Evolutionary conservation across 2,113 vertebrate species (phyloP).

Genomic region (Vulpes vulpes): DNA sequence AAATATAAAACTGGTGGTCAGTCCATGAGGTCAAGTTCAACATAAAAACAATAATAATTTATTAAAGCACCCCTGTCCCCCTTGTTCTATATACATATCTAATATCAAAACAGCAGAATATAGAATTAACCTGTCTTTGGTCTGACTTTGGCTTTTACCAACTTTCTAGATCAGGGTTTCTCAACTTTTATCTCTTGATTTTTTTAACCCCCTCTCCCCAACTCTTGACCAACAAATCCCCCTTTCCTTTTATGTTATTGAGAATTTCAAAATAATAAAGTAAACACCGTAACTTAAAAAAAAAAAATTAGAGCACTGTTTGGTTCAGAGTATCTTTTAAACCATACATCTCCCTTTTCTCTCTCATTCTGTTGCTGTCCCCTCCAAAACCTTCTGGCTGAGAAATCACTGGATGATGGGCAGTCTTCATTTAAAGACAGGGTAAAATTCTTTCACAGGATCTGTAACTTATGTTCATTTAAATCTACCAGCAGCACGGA

Average conservation of each 20-base stretch:
- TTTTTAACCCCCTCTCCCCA: not conserved
- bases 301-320: not conserved
- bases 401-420: not conserved
- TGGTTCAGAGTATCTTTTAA: slow-evolving; percentile 31
- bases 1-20: slow-evolving; percentile 8
- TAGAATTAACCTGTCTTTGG: slow-evolving; percentile 53
- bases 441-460: slow-evolving; percentile 4
- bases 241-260: slow-evolving; percentile 12
- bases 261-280: slow-evolving; percentile 44
- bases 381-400: not conserved
- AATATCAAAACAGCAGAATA: not conserved
- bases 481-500: not conserved
- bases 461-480: not conserved
- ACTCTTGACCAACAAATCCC: slow-evolving; percentile 7
- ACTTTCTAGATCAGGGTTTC: slow-evolving; percentile 24
- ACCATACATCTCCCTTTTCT: not conserved
- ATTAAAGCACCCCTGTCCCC: not conserved
- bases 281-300: not conserved
- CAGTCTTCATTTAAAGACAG: not conserved
- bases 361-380: not conserved
- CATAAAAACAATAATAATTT: not conserved
- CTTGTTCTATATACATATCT: not conserved
- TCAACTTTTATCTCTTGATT: slow-evolving; percentile 42
- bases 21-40: not conserved
- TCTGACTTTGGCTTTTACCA: slow-evolving; percentile 31